These are phyloP conservation scores for Crocallis elinguaria DNA, from an alignment of 2,888 invertebrate species.

Conservation along the genomic window DNA sequence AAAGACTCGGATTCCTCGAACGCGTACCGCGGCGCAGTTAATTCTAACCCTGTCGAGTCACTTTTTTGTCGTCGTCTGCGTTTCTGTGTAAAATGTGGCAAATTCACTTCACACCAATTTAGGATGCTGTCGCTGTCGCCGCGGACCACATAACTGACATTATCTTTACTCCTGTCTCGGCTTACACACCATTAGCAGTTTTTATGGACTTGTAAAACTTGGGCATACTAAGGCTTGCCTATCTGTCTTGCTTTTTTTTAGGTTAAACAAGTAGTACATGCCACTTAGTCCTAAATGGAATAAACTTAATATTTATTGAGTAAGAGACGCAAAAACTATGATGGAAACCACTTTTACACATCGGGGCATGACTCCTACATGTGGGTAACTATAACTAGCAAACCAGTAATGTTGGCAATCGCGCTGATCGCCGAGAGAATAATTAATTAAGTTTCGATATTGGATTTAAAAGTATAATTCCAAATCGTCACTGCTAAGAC, in stretches of 20 bases:
- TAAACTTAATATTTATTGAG: slow-evolving; percentile 23
- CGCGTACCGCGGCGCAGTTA: slow-evolving; percentile 59
- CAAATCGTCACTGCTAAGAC: no score
- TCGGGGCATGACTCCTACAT: not conserved
- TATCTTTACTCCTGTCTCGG: slow-evolving; percentile 23
- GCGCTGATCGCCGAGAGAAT: not conserved
- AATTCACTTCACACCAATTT: slow-evolving; percentile 54
- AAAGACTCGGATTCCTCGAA: slow-evolving; percentile 68
- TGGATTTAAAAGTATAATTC: no score
- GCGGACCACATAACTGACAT: slow-evolving; percentile 30
- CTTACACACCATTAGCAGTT: slow-evolving; percentile 23
- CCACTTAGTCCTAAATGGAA: slow-evolving; percentile 32
- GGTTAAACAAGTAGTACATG: slow-evolving; percentile 2
- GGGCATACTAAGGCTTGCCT: slow-evolving; percentile 10
- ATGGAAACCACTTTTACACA: slow-evolving; percentile 10
- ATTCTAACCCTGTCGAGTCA: slow-evolving; percentile 60
- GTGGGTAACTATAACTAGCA: not conserved
- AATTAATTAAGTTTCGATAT: not conserved
- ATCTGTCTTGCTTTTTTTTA: no score
- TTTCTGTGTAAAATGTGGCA: slow-evolving; percentile 48
- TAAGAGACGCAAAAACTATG: slow-evolving; percentile 2
- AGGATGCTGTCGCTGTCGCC: slow-evolving; percentile 29
- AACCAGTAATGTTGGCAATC: not conserved
- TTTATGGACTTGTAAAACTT: slow-evolving; percentile 24
- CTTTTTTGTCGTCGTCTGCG: slow-evolving; percentile 45